A percentile compares a stretch with the other conserved stretches of the same genome.
Evolutionary conservation across 37 sponge, comb jelly and placozoan species (phyloP).

Genomic region (Ianthella basta): DNA sequence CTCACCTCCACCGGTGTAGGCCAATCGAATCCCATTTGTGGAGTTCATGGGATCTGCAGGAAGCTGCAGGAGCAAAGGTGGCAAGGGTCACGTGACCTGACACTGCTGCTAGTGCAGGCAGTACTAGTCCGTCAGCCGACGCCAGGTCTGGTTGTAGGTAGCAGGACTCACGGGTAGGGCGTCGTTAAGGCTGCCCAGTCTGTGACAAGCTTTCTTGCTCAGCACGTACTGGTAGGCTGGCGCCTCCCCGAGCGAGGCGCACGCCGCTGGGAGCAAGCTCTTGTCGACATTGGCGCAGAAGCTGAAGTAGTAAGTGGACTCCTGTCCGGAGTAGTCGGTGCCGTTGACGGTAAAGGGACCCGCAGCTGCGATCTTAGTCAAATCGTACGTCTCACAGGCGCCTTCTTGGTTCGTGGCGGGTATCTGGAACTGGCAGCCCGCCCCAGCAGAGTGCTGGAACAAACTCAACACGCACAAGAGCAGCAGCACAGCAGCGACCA

Average conservation of each 20-base stretch:
- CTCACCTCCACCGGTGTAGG: constrained; percentile 72
- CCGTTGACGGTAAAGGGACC: background rate
- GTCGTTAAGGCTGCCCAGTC: constrained; percentile 40
- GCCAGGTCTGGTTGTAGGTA: too few species aligned
- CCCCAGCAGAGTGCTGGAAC: background rate
- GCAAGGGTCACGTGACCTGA: too few species aligned
- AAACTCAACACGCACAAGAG: too few species aligned
- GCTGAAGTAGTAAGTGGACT: constrained; percentile 21
- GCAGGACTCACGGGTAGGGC: constrained; percentile 30
- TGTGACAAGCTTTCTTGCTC: constrained; percentile 5
- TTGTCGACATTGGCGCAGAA: constrained; percentile 40
- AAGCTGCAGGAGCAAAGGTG: constrained; percentile 21
- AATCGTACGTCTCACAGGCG: constrained; percentile 43
- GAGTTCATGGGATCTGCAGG: constrained; percentile 67
- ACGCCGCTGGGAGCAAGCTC: constrained; percentile 28
- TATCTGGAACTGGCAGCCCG: constrained; percentile 41
- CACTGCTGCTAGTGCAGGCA: too few species aligned
- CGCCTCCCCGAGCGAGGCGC: background rate
- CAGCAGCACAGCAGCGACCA: too few species aligned
- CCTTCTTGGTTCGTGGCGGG: constrained; percentile 32
- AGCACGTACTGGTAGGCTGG: constrained; percentile 44
- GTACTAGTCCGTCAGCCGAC: too few species aligned
- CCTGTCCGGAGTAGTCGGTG: background rate
- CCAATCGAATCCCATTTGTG: constrained; percentile 61
- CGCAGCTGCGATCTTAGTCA: constrained; percentile 1